Evolutionary conservation across 2,113 vertebrate genomes (phyloP).

Genomic region (Enhydra lutris): DNA sequence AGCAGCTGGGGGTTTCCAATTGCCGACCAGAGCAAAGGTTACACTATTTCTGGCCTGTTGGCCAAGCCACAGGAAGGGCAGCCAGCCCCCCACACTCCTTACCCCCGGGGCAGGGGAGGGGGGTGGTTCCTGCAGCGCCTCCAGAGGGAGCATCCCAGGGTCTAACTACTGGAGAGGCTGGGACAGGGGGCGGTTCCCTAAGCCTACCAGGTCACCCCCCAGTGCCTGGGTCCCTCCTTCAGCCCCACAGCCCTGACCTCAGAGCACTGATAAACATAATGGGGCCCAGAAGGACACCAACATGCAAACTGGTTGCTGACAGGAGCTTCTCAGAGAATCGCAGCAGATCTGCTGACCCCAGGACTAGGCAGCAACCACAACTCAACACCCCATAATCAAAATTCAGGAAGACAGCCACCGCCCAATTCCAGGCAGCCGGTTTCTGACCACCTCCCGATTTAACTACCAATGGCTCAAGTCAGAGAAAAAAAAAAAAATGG

Average conservation of each 20-base stretch:
- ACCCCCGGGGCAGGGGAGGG: background rate
- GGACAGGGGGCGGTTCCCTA: background rate
- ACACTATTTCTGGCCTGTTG: constrained; percentile 57
- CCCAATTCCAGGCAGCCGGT: constrained; percentile 4
- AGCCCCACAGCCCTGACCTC: background rate
- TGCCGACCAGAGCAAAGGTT: constrained; percentile 46
- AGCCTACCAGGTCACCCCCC: background rate
- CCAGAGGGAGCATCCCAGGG: background rate
- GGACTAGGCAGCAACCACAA: background rate
- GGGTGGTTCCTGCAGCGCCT: background rate
- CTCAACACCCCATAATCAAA: constrained; percentile 70
- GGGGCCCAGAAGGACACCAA: background rate
- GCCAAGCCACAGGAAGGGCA: constrained; percentile 22
- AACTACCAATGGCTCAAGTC: constrained; percentile 14
- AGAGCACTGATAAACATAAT: accelerated
- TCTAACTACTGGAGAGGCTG: background rate
- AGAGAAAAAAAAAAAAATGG: background rate
- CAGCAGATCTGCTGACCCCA: constrained; percentile 64
- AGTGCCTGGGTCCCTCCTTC: background rate
- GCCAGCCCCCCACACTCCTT: background rate
- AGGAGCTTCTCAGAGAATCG: background rate
- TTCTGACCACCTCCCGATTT: constrained; percentile 45
- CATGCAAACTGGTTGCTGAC: background rate
- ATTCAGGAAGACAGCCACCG: constrained; percentile 39
- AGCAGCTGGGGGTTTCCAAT: constrained; percentile 61